phyloP scores from a whole-genome alignment of 2,113 vertebrate genomes.

The Ondatra zibethicus region DNA sequence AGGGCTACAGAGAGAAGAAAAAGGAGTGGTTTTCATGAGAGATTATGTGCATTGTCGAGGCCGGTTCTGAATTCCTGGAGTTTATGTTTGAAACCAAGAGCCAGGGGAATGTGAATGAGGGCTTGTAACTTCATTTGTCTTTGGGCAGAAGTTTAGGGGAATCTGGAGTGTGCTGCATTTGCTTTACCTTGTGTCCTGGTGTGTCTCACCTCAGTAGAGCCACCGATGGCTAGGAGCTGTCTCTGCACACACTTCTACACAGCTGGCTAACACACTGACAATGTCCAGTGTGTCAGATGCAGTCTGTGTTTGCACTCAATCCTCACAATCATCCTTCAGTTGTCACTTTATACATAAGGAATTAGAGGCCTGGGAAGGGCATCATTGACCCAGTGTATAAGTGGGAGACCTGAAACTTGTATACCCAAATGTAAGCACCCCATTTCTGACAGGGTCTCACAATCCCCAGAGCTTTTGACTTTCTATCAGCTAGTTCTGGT shows the following conservation, averaged over 20 bases:
- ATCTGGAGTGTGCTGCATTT: background rate
- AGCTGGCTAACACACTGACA: background rate
- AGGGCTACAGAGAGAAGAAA: background rate
- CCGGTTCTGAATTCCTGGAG: background rate
- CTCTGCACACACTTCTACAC: background rate
- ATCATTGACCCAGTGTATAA: background rate
- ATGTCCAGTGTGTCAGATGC: fast-evolving
- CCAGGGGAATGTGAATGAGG: background rate
- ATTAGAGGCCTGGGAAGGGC: background rate
- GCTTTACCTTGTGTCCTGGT: background rate
- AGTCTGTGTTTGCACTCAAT: background rate
- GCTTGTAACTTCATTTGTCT: background rate
- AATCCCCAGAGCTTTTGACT: background rate
- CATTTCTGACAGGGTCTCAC: background rate
- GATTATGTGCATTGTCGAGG: background rate
- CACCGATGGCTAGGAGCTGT: background rate
- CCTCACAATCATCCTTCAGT: background rate
- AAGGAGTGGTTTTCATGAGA: background rate
- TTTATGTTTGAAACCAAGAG: background rate
- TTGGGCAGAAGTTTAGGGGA: background rate
- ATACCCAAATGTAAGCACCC: background rate
- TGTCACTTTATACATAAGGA: background rate
- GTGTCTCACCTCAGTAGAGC: background rate
- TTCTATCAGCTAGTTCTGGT: background rate
- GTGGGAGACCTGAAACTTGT: background rate